phyloP scores from a whole-genome alignment of 2,113 vertebrate genomes.

The Channa argus region DNA sequence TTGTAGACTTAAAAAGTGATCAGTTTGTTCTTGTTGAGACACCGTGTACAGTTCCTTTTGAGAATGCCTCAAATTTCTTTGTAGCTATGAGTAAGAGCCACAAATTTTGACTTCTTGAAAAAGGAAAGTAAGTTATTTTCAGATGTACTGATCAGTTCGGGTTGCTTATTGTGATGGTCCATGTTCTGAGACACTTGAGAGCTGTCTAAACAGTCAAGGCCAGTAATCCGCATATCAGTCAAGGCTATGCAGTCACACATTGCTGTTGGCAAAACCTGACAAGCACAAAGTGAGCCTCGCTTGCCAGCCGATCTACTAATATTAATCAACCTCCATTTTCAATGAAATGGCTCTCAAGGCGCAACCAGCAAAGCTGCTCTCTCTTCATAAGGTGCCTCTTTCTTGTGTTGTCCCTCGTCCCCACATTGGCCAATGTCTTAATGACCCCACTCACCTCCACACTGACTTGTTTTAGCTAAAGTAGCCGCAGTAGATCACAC shows the following conservation, averaged over 20 bases:
- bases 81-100: slow-evolving; percentile 55
- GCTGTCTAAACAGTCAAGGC: slow-evolving; percentile 49
- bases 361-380: slow-evolving; percentile 77
- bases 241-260: slow-evolving; percentile 58
- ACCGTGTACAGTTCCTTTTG: slow-evolving; percentile 73
- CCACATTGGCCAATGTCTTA: slow-evolving; percentile 52
- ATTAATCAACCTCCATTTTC: slow-evolving; percentile 34
- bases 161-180: slow-evolving; percentile 36
- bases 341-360: slow-evolving; percentile 54
- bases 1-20: slow-evolving; percentile 57
- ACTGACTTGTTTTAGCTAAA: slow-evolving; percentile 74
- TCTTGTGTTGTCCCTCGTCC: slow-evolving; percentile 71
- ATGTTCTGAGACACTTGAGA: slow-evolving; percentile 34
- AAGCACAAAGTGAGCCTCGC: slow-evolving; percentile 71
- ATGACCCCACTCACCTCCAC: slow-evolving; percentile 60
- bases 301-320: slow-evolving; percentile 35
- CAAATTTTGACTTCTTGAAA: slow-evolving; percentile 44
- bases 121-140: slow-evolving; percentile 17
- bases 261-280: slow-evolving; percentile 64
- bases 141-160: slow-evolving; percentile 1
- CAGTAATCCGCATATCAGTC: slow-evolving; percentile 67
- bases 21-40: slow-evolving; percentile 64
- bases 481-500: slow-evolving; percentile 72
- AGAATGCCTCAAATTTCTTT: slow-evolving; percentile 74
- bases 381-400: slow-evolving; percentile 79